Evolutionary conservation across 2,113 vertebrate species (phyloP).

Genomic region (Ammospiza caudacuta): DNA sequence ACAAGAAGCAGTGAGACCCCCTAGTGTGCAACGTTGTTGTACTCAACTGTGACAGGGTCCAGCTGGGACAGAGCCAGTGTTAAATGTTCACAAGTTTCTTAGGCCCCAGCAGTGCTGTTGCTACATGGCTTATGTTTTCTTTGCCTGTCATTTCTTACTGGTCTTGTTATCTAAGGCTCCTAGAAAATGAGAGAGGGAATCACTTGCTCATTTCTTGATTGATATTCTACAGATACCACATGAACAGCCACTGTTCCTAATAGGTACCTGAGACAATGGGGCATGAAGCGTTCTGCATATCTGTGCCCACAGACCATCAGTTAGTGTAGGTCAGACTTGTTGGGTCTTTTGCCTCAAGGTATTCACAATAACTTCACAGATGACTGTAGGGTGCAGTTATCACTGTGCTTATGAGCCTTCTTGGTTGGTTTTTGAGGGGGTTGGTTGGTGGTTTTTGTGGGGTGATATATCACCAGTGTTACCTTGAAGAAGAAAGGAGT

Average conservation of each 20-base stretch:
- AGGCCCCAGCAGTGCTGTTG: background rate
- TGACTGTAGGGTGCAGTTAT: background rate
- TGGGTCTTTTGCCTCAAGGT: background rate
- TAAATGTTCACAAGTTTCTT: background rate
- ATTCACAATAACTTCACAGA: background rate
- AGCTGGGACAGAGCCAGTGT: background rate
- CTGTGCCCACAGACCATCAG: background rate
- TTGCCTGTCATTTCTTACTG: background rate
- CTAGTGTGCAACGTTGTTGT: background rate
- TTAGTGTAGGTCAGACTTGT: background rate
- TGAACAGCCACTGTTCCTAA: background rate
- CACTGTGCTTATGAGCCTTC: background rate
- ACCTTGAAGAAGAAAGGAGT: background rate
- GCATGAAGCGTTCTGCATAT: background rate
- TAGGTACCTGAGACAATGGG: background rate
- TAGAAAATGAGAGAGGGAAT: background rate
- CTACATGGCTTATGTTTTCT: background rate
- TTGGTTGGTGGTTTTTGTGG: background rate
- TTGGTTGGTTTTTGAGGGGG: rapidly evolving
- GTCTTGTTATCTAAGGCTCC: background rate
- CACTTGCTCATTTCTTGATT: background rate
- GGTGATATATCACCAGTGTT: background rate
- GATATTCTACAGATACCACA: background rate
- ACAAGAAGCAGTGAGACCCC: background rate
- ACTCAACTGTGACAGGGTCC: background rate